Evolutionary conservation across 2,797 vertebrate genomes (phyloP), one percentile per base, ranked within the genome.

Genomic region (Neosilurus mollespiculum): DNA sequence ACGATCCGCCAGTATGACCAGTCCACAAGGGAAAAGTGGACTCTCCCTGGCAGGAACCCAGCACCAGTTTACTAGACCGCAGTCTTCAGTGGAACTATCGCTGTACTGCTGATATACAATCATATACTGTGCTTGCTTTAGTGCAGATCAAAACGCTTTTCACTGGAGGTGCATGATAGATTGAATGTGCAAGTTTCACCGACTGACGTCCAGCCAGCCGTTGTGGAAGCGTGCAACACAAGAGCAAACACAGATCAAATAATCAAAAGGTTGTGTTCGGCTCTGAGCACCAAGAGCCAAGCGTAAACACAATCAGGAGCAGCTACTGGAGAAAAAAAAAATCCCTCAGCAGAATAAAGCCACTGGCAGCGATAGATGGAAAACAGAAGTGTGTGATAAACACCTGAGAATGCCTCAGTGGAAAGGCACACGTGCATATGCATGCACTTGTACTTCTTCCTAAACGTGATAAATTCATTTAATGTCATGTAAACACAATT

Each of bases 341-440:
- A 65, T 4, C 16, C 84, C 82, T 72, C 81, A 37, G 83, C 59
- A 81, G 83, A 88, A 88, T 87, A 88, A 84, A 85, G n/a, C 62
- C 62, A 58, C 75, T 86, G 84, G 80, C 82, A 80, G 75, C 26
- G 30, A 22, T 37, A 90, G 71, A 88, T 88, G n/a, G 82, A 86
- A 90, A 89, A 87, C 72, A 83, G 66, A 71, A 80, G 85, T 82
- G 78, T 37, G 30, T 81, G 59, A 77, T 83, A 85, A 83, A 80
- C 84, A 82, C 81, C 84, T 85, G 81, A 85, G 76, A 85, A 80
- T 62, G 76, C 53, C 70, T 82, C 61, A 54, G 70, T 80, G 81
- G 75, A 80, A 83, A 59, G 34, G 43, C 37, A 71, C 56, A 82
- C 26, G 58, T 66, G 67, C 59, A 78, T 73, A 76, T 34, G 34